Evolutionary conservation across 2,888 invertebrate species (phyloP), one percentile per base, ranked within the genome.

Genomic region (Nasonovia ribisnigri): DNA sequence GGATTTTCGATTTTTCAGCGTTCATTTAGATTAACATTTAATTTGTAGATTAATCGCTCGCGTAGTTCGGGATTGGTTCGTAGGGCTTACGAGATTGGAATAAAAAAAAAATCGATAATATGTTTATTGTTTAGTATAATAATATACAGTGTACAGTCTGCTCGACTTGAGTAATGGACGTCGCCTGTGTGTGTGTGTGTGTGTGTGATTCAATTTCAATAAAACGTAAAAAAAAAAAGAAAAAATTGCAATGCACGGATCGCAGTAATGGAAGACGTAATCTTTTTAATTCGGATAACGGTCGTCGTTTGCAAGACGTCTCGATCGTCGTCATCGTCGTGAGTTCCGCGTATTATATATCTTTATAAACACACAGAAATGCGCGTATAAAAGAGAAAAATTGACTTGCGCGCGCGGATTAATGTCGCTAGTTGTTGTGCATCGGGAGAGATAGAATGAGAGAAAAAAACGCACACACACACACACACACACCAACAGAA

Each of bases 351-450:
- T 6, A 57, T 26, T 57, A 57, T 57, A 57, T 57, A 26, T 42
- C 46, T 16, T 16, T 29, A 46, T 46, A 86, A 86, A 46, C 29
- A 46, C 29, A 46, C 43, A 46, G 43, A 46, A n/a, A 86, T n/a
- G n/a, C 46, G 46, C 46, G 46, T 86, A 86, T 46, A 57, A 43
- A 54, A 43, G 57, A 42, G 29, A 26, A 89, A 57, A 57, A 89
- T 89, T 43, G 43, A 89, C 57, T 89, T 42, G 29, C 57, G 43
- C 57, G 43, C 42, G 57, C 57, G 89, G 57, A 89, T 89, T 89
- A 60, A 89, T 51, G 57, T 89, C 6, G 57, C 26, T 43, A 36
- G 36, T 36, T 36, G 77, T 77, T 77, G 77, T 77, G 77, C 77
- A 36, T 26, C 29, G 43, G n/a, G n/a, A 57, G 43, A 26, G 57